Evolutionary conservation across 2,113 vertebrate genomes (phyloP), one percentile per base, ranked within the genome.

Genomic region (Hippoglossus stenolepis): DNA sequence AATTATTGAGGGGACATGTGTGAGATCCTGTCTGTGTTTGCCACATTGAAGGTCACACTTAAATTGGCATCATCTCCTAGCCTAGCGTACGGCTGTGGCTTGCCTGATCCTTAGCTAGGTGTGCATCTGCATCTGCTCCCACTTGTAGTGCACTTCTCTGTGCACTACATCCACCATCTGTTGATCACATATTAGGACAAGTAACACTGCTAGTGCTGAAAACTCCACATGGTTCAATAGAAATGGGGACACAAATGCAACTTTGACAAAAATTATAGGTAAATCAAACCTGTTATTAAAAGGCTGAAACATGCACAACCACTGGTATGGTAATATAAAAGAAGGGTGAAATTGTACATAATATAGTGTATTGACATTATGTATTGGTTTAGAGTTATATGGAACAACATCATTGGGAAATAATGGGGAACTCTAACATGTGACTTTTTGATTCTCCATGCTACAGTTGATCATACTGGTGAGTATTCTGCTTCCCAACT

Each of bases 391-490:
- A 18, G 7, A 80, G 26, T 65, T 38, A 53, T 45, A 62, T 77
- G 35, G 18, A 31, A 54, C 66, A 35, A 31, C 15, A n/a, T 20
- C 8, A 28, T 45, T 14, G 3, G 51, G 51, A 54, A 47, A 56
- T 40, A 73, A 26, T 43, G 77, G 86, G 81, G 82, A 73, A 70
- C 76, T 82, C 90, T 94, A 93, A 93, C 78, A 9, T 92, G 64
- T 93, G 74, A 86, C 89, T 90, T 88, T 93, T 73, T 93, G 84
- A 93, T 91, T 90, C 91, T 90, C 49, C 92, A 94, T 94, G 93
- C 93, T 91, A 92, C 93, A 94, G 92, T 94, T 66, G 93, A 94
- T 82, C 92, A 94, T 63, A 94, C 93, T 35, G 93, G 93, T 94
- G 89, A 93, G 93, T 94, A 91, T 78, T 82, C 60, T 67, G 65